Evolutionary conservation across 2,888 invertebrate genomes (phyloP).

Genomic region (Stratiomys singularior): DNA sequence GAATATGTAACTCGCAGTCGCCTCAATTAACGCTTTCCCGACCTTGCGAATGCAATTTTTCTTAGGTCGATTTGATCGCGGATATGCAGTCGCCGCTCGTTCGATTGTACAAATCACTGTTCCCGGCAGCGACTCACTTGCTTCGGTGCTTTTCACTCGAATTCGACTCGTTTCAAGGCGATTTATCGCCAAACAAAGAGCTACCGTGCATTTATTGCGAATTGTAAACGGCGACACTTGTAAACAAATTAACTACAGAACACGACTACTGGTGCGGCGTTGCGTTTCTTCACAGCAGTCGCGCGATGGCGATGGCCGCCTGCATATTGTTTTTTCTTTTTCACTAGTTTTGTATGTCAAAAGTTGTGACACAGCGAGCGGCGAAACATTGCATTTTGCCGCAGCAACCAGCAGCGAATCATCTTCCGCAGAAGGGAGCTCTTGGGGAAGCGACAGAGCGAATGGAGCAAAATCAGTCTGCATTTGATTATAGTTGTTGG

Average conservation of each 20-base stretch:
- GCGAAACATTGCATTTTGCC: slow-evolving; percentile 21
- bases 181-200: slow-evolving; percentile 37
- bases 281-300: slow-evolving; percentile 37
- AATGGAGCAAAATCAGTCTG: neutral
- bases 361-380: slow-evolving; percentile 19
- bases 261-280: slow-evolving; percentile 19
- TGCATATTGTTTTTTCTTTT: slow-evolving; percentile 42
- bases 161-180: slow-evolving; percentile 14
- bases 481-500: too few relatives aligned
- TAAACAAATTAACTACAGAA: slow-evolving; percentile 41
- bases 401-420: slow-evolving; percentile 8
- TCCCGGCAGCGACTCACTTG: neutral
- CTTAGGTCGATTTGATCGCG: neutral
- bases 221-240: slow-evolving; percentile 38
- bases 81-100: neutral
- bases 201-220: slow-evolving; percentile 22
- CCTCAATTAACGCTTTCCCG: neutral
- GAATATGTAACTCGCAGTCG: neutral
- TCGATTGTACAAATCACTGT: neutral
- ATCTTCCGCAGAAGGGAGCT: neutral
- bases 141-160: slow-evolving; percentile 2
- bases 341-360: slow-evolving; percentile 18
- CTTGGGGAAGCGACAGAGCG: neutral
- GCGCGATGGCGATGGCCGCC: slow-evolving; percentile 35
- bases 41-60: slow-evolving; percentile 5